These are phyloP conservation scores for Enhydra lutris DNA, from an alignment of 2,113 vertebrate genomes.

Conservation along the genomic window DNA sequence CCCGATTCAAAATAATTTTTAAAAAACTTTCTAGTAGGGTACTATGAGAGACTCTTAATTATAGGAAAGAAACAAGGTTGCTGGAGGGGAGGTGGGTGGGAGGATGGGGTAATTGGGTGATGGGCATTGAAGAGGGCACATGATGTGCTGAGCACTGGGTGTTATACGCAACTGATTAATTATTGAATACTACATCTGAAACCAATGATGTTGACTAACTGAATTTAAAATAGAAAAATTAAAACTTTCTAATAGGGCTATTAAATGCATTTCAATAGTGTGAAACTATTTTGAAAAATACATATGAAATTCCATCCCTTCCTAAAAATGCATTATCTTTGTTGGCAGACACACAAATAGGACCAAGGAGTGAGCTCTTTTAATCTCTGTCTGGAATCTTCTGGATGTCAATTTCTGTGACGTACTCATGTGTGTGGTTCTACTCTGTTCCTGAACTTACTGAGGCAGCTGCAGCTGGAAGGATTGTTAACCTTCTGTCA, in stretches of 20 bases:
- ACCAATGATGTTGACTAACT: no score
- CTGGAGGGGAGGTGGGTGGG: no score
- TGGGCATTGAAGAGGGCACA: no score
- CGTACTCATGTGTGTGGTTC: slow-evolving; percentile 53
- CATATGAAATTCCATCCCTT: neutral
- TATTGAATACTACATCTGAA: no score
- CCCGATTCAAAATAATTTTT: neutral
- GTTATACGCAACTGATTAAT: no score
- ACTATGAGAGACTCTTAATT: no score
- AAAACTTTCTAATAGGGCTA: neutral
- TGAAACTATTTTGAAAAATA: slow-evolving; percentile 26
- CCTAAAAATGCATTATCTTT: slow-evolving; percentile 26
- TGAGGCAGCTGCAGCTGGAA: slow-evolving; percentile 46
- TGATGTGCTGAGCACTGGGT: no score
- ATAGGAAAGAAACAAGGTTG: no score
- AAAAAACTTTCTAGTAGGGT: neutral
- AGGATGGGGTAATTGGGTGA: no score
- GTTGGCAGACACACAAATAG: neutral
- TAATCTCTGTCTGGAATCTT: slow-evolving; percentile 51
- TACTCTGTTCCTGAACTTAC: slow-evolving; percentile 52
- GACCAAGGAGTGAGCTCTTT: neutral
- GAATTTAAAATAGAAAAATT: no score
- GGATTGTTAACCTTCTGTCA: slow-evolving; percentile 61
- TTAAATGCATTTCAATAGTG: neutral
- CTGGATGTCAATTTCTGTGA: slow-evolving; percentile 50